Percentiles rank a stretch among this genome's conserved stretches.
These are phyloP conservation scores for Gnathonemus longibarbis DNA, from an alignment of 2,113 vertebrate genomes.

Conservation along the genomic window DNA sequence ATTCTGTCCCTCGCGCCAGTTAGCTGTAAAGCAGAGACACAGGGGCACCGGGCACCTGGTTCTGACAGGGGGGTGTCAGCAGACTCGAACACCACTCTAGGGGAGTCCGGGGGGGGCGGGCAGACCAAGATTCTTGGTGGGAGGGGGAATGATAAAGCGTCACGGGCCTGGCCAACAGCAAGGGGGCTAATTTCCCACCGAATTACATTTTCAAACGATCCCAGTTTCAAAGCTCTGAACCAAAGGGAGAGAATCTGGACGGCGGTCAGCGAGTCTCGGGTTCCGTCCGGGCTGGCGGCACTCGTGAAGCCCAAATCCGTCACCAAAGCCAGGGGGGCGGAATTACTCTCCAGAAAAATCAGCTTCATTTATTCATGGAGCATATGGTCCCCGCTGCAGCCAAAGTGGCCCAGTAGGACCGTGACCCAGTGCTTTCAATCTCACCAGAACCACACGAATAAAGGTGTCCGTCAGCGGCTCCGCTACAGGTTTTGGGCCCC, in stretches of 20 bases:
- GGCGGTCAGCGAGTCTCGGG: neutral
- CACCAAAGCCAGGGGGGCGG: neutral
- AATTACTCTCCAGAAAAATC: neutral
- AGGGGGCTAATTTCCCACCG: neutral
- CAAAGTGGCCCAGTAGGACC: neutral
- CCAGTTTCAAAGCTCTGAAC: constrained; percentile 3
- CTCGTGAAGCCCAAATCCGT: neutral
- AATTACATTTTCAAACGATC: constrained; percentile 5
- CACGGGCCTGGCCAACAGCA: neutral
- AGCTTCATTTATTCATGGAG: neutral
- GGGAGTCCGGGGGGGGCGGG: neutral
- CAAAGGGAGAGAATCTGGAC: neutral
- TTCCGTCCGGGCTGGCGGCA: neutral
- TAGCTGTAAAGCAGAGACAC: neutral
- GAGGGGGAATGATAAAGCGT: neutral
- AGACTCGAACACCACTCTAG: neutral
- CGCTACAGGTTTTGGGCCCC: neutral
- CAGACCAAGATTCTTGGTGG: neutral
- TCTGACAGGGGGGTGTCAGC: neutral
- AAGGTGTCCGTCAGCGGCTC: neutral
- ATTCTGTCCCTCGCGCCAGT: neutral
- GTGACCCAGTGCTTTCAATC: neutral
- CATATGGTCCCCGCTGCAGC: neutral
- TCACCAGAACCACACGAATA: neutral
- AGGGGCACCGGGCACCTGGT: neutral